Conservation (phyloP, 2,797 vertebrate species). For the Emydoidea blandingii region DNA sequence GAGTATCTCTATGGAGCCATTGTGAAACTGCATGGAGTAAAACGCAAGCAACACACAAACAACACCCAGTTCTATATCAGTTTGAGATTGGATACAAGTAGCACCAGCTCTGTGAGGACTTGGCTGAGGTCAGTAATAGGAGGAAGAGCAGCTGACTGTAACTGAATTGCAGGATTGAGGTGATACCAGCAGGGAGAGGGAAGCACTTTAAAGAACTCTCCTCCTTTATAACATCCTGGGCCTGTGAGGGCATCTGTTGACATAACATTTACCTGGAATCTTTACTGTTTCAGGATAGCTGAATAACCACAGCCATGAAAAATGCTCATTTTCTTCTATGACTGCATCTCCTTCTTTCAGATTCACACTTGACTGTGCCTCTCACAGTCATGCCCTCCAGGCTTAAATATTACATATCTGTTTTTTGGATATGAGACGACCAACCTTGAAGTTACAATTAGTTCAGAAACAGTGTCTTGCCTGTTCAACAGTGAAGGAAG, state of each 20-base stretch:
- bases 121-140: neutral
- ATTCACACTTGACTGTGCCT: too few species aligned
- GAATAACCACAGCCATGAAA: neutral
- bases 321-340: neutral
- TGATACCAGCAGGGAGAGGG: neutral
- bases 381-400: too few species aligned
- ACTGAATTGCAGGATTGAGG: neutral
- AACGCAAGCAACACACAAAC: neutral
- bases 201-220: neutral
- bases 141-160: neutral
- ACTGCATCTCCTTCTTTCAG: too few species aligned
- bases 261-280: rapidly evolving
- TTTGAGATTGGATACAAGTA: rapidly evolving
- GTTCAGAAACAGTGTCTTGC: neutral
- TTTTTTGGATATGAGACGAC: neutral
- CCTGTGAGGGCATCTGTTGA: neutral
- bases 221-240: neutral
- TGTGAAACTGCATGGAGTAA: neutral
- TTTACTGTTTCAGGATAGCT: neutral
- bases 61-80: neutral
- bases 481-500: neutral
- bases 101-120: neutral
- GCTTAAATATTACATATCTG: too few species aligned
- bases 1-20: neutral
- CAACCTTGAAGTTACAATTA: neutral